Percentiles rank a stretch among this genome's conserved stretches.
phyloP scores from a whole-genome alignment of 2,113 vertebrate genomes.

The Ammodytes dubius region DNA sequence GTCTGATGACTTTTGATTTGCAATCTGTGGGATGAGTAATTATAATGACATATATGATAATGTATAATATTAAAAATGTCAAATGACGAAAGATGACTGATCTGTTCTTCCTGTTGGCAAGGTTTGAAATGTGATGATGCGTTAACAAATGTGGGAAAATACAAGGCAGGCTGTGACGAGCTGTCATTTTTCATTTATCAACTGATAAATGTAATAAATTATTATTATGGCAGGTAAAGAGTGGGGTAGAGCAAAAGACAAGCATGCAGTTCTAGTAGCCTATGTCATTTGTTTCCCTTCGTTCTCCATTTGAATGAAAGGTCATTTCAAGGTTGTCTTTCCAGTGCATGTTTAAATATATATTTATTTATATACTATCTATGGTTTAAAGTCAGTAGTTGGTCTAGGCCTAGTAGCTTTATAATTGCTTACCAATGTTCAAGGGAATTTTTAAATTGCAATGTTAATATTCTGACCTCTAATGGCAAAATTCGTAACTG shows the following conservation, averaged over 20 bases:
- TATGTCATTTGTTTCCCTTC: background rate
- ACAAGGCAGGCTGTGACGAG: background rate
- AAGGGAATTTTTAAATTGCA: background rate
- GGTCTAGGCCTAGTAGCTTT: too few species aligned
- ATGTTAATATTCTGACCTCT: conserved; percentile 57
- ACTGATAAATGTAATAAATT: background rate
- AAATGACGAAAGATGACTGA: conserved; percentile 15
- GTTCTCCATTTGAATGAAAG: background rate
- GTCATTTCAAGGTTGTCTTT: conserved; percentile 8
- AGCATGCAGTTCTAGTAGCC: background rate
- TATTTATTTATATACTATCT: background rate
- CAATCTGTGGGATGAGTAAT: conserved; percentile 70
- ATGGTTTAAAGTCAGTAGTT: too few species aligned
- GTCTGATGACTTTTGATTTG: conserved; percentile 71
- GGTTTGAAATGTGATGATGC: background rate
- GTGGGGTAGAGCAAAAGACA: background rate
- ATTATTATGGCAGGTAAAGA: background rate
- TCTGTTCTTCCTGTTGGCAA: background rate
- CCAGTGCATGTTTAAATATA: background rate
- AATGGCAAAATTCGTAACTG: conserved; percentile 39
- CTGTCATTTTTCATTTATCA: conserved; percentile 8
- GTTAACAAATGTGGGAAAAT: background rate
- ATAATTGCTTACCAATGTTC: background rate
- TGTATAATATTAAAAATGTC: conserved; percentile 49
- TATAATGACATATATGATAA: conserved; percentile 55